Evolutionary conservation across 2,888 invertebrate species (phyloP), one percentile per base, ranked within the genome.

Genomic region (Himalopsyche kuldschensis): DNA sequence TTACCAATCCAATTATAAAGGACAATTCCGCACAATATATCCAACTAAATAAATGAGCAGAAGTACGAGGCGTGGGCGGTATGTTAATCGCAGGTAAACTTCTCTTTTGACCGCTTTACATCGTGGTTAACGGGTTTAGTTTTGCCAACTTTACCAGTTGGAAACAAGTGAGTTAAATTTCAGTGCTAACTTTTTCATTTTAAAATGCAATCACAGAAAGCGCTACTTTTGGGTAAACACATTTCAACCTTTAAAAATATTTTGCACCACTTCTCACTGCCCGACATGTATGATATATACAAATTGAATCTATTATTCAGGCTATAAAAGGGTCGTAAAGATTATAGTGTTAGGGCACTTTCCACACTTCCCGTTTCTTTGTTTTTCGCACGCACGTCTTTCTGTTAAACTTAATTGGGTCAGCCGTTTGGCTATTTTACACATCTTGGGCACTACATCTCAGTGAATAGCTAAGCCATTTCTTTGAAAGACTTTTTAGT

Each of bases 41-140:
- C 63, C 27, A 63, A 69, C 69, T 69, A 69, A 69, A 69, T 69
- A 69, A 69, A 69, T 69, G 69, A 69, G 30, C 69, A 30, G 30
- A 27, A 69, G 69, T 27, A 69, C 69, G 4, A 15, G 30, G 69
- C 69, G 69, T 69, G 27, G 69, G 69, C 30, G 69, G 80, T 75
- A 80, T 84, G 84, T 79, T 80, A 84, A 84, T 84, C 78, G 41
- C 69, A 80, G 63, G 75, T 82, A 46, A 84, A 82, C 82, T 84
- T 84, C 75, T 82, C 79, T 78, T 81, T 78, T 79, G 82, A 84
- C 80, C 79, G 83, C 83, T 83, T 81, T 83, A 81, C 79, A 78
- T 77, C 78, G 79, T 75, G 79, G 83, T 81, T 83, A 81, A 48
- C 82, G 81, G 83, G 81, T 79, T 75, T 76, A 77, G 83, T 80